A percentile compares a stretch with the other conserved stretches of the same genome.
These are phyloP conservation scores for Muschampia plurimacula DNA, from an alignment of 2,888 invertebrate species.

Conservation along the genomic window DNA sequence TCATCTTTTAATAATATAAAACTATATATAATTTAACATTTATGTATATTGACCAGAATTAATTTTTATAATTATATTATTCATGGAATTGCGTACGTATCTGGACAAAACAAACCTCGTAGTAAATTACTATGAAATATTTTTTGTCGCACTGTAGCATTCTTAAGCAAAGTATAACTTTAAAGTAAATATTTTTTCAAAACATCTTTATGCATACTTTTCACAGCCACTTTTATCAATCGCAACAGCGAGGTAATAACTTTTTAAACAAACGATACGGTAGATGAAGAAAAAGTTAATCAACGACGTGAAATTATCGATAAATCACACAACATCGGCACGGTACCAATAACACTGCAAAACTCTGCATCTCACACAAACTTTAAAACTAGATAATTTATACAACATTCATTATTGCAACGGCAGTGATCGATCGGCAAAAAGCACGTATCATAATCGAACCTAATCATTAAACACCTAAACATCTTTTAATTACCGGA, in stretches of 20 bases:
- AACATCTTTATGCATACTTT: slow-evolving; percentile 25
- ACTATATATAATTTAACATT: slow-evolving; percentile 32
- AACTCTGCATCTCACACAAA: slow-evolving; percentile 4
- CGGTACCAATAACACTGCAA: slow-evolving; percentile 33
- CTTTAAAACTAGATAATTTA: slow-evolving; percentile 30
- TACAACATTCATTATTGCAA: slow-evolving; percentile 38
- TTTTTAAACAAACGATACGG: background rate
- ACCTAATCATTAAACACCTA: slow-evolving; percentile 20
- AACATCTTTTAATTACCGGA: background rate
- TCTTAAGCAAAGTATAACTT: slow-evolving; percentile 13
- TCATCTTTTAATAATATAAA: slow-evolving; percentile 24
- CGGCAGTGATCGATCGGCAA: slow-evolving; percentile 38
- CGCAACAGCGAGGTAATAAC: slow-evolving; percentile 19
- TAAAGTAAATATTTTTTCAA: slow-evolving; percentile 16
- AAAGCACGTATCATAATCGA: slow-evolving; percentile 28
- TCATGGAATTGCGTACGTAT: slow-evolving; percentile 14
- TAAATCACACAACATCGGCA: slow-evolving; percentile 13
- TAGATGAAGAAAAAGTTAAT: slow-evolving; percentile 35
- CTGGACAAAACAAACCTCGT: background rate
- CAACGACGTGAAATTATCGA: slow-evolving; percentile 19
- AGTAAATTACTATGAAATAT: slow-evolving; percentile 9
- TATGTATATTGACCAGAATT: slow-evolving; percentile 22
- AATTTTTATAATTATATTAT: slow-evolving; percentile 23
- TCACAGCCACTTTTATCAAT: slow-evolving; percentile 35
- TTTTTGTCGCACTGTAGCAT: slow-evolving; percentile 15